phyloP scores from a whole-genome alignment of 1,140 invertebrate genomes.

The Trachymyrmex cornetzi region DNA sequence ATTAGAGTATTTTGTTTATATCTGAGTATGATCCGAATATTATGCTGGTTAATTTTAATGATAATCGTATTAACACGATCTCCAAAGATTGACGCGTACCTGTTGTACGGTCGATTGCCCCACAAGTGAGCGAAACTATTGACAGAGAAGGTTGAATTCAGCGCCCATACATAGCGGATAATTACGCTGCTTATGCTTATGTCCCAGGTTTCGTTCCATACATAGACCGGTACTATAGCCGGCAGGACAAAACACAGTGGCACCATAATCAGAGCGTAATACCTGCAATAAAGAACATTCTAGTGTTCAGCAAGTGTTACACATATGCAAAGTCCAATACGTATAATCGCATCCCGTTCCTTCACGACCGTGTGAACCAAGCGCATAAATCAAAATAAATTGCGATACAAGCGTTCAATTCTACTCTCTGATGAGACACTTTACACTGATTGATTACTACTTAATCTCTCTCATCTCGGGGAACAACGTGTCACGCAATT shows the following conservation, averaged over 20 bases:
- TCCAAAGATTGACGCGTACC: conserved; percentile 79
- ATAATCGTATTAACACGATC: neutral
- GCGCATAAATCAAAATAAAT: conserved; percentile 43
- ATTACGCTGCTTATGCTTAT: conserved; percentile 88
- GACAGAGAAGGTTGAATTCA: conserved; percentile 96
- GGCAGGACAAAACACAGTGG: conserved; percentile 92
- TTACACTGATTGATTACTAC: conserved; percentile 22
- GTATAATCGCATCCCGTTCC: neutral
- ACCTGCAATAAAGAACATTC: conserved; percentile 84
- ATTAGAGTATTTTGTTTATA: conserved; percentile 21
- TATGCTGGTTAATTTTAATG: neutral
- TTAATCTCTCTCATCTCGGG: conserved; percentile 26
- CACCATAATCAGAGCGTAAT: conserved; percentile 91
- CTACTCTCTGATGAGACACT: neutral
- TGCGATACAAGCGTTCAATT: conserved; percentile 12
- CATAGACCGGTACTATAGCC: conserved; percentile 90
- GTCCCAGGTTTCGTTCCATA: conserved; percentile 91
- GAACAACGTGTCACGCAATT: neutral
- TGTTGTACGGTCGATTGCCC: conserved; percentile 93
- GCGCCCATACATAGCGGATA: conserved; percentile 91
- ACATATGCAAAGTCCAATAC: neutral
- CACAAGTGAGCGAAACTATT: conserved; percentile 95
- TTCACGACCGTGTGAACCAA: too few relatives aligned
- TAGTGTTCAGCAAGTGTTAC: neutral
- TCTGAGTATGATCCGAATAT: neutral